Evolutionary conservation across 37 sponge, comb jelly and placozoan species (phyloP).

Genomic region (Cliona cf. orientalis): DNA sequence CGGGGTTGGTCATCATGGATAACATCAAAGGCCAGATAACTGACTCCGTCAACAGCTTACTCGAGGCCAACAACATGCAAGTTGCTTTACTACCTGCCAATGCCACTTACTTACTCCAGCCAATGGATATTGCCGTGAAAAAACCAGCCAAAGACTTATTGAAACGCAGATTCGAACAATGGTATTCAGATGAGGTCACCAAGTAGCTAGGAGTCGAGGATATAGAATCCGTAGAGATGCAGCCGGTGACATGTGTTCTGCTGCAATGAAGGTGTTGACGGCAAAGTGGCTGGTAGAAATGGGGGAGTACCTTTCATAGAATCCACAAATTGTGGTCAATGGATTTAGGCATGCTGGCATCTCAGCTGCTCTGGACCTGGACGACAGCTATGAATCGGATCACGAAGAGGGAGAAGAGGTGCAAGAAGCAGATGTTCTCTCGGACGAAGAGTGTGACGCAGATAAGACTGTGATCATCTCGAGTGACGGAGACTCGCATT

Average conservation of each 20-base stretch:
- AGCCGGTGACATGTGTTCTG: not conserved
- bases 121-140: conserved; percentile 67
- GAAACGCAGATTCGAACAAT: no score
- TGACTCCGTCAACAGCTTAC: not conserved
- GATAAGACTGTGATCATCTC: no score
- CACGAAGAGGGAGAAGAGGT: no score
- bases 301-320: conserved; percentile 18
- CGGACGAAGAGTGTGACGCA: no score
- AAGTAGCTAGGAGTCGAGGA: conserved; percentile 30
- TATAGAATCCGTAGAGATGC: conserved; percentile 16
- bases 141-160: conserved; percentile 63
- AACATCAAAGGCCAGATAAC: conserved; percentile 13
- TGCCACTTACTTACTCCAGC: conserved; percentile 55
- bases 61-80: conserved; percentile 37
- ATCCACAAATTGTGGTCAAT: conserved; percentile 8
- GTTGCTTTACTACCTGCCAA: conserved; percentile 43
- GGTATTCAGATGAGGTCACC: conserved; percentile 51
- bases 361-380: no score
- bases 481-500: no score
- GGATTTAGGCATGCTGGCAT: no score
- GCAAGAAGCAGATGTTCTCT: no score
- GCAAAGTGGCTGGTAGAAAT: conserved; percentile 36
- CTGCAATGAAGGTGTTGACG: conserved; percentile 8
- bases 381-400: no score
- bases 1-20: conserved; percentile 18